A percentile compares a stretch with the other conserved stretches of the same genome.
Evolutionary conservation across 1,140 invertebrate genomes (phyloP).

Genomic region (Coelopa frigida): DNA sequence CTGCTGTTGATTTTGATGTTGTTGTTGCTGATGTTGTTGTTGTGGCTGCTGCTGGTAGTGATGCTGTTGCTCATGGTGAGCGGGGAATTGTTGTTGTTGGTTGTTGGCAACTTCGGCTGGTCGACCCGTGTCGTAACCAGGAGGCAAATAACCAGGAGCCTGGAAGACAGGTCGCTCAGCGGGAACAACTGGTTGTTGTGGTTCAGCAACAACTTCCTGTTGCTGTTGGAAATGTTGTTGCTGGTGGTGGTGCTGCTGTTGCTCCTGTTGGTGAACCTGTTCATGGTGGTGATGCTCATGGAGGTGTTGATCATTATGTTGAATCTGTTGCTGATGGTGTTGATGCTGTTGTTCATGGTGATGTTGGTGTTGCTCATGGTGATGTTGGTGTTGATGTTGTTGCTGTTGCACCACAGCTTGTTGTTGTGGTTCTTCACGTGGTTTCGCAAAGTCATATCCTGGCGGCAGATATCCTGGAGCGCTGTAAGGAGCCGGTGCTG

Average conservation of each 20-base stretch:
- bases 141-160: slow-evolving; percentile 22
- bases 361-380: background rate
- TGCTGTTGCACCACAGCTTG: slow-evolving; percentile 5
- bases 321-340: slow-evolving; percentile 10
- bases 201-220: slow-evolving; percentile 4
- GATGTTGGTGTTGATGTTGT: background rate
- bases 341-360: slow-evolving; percentile 4
- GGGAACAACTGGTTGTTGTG: slow-evolving; percentile 10
- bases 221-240: background rate
- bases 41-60: slow-evolving; percentile 28
- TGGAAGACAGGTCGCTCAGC: slow-evolving; percentile 13
- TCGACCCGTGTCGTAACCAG: slow-evolving; percentile 33
- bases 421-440: slow-evolving; percentile 4
- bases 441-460: slow-evolving; percentile 27
- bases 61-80: background rate
- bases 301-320: background rate
- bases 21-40: slow-evolving; percentile 23
- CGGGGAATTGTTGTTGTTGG: background rate
- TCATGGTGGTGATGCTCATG: background rate
- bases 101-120: slow-evolving; percentile 13
- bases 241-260: background rate
- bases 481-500: slow-evolving; percentile 13
- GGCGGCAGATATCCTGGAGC: slow-evolving; percentile 29
- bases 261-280: background rate
- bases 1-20: slow-evolving; percentile 25